These are phyloP conservation scores for Drosophila murphyi DNA, from an alignment of 1,140 invertebrate genomes.

Conservation along the genomic window DNA sequence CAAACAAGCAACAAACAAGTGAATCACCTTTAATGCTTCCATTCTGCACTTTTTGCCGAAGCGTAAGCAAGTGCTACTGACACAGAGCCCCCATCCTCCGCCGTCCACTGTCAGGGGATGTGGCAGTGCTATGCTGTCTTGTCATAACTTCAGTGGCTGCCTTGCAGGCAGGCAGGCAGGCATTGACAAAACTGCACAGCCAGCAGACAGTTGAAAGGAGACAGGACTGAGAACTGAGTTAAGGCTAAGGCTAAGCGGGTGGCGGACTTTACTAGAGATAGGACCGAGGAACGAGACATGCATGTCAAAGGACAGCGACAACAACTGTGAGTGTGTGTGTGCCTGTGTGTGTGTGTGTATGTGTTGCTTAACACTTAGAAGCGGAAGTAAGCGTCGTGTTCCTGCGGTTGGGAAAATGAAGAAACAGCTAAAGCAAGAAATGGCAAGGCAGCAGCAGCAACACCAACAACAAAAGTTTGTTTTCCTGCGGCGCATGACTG, in stretches of 20 bases:
- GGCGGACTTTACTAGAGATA: slow-evolving; percentile 8
- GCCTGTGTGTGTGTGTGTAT: slow-evolving; percentile 26
- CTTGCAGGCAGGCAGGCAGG: slow-evolving; percentile 18
- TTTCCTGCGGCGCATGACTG: slow-evolving; percentile 78
- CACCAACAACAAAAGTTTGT: slow-evolving; percentile 68
- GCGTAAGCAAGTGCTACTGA: slow-evolving; percentile 33
- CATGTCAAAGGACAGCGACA: slow-evolving; percentile 77
- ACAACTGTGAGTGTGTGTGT: slow-evolving; percentile 28
- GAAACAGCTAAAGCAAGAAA: slow-evolving; percentile 14
- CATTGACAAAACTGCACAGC: slow-evolving; percentile 43
- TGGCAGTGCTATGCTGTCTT: slow-evolving; percentile 25
- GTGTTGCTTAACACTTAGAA: slow-evolving; percentile 80
- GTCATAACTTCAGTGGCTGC: slow-evolving; percentile 53
- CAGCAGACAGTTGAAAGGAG: slow-evolving; percentile 32
- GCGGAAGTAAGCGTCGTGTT: slow-evolving; percentile 77
- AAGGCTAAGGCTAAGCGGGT: slow-evolving; percentile 12
- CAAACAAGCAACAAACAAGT: slow-evolving; percentile 81
- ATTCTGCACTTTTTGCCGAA: slow-evolving; percentile 50
- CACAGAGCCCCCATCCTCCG: not conserved
- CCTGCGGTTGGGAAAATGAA: slow-evolving; percentile 61
- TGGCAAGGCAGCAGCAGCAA: slow-evolving; percentile 42
- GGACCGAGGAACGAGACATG: slow-evolving; percentile 73
- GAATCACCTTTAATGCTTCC: slow-evolving; percentile 79
- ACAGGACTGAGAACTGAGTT: slow-evolving; percentile 7
- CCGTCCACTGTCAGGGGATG: not conserved